Conservation (phyloP, 92 coral and sea anemone genomes). For the Palythoa grandis region DNA sequence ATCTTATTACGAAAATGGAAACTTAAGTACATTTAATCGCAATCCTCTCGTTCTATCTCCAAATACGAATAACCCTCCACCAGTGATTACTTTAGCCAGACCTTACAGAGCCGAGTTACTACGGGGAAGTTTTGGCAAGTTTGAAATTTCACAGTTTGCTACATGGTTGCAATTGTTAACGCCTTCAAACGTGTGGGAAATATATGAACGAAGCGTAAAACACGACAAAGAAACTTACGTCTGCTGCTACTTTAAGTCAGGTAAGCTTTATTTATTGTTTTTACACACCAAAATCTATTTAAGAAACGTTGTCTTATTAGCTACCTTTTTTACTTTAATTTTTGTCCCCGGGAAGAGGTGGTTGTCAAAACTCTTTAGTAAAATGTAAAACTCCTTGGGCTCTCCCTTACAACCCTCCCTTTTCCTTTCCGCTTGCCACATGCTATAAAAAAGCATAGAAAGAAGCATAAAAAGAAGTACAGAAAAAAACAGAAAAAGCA, state of each 20-base stretch:
- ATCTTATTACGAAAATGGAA: conserved; percentile 79
- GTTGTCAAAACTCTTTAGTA: no score
- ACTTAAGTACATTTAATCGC: conserved; percentile 60
- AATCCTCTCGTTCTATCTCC: conserved; percentile 46
- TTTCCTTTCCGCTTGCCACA: no score
- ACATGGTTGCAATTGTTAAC: conserved; percentile 86
- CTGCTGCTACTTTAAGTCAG: conserved; percentile 76
- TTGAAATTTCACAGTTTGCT: conserved; percentile 91
- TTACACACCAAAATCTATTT: no score
- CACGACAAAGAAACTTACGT: conserved; percentile 55
- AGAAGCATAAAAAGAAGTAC: no score
- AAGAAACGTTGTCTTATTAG: no score
- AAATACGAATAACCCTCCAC: conserved; percentile 67
- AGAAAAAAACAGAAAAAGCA: no score
- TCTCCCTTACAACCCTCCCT: no score
- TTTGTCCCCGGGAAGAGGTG: no score
- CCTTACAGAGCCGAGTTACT: conserved; percentile 63
- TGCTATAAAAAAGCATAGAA: no score
- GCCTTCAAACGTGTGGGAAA: conserved; percentile 61
- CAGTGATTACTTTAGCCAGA: conserved; percentile 84
- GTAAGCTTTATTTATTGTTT: conserved; percentile 34
- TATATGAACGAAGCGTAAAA: conserved; percentile 59
- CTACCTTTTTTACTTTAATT: no score
- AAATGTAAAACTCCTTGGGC: no score
- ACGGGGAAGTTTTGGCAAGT: conserved; percentile 71